Conservation (phyloP, 2,888 invertebrate genomes). For the Crocallis elinguaria region DNA sequence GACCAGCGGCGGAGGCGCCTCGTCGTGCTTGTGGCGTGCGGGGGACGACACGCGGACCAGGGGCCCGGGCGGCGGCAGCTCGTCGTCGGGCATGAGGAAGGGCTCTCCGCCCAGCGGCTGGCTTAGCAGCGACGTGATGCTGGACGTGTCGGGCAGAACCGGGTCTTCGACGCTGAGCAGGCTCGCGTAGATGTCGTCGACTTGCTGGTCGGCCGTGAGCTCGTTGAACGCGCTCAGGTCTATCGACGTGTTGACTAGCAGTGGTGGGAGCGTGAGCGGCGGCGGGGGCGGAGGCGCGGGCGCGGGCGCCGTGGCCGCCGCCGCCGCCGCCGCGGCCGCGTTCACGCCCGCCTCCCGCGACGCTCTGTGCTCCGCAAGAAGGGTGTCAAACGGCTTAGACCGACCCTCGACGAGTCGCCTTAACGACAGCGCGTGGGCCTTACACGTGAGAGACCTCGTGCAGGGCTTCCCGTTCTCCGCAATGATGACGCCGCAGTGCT, state of each 20-base stretch:
- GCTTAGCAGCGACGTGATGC: constrained; percentile 67
- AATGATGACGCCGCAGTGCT: constrained; percentile 92
- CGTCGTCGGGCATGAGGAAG: constrained; percentile 59
- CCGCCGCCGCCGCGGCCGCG: constrained; percentile 45
- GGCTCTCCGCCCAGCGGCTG: constrained; percentile 63
- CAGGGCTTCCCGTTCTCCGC: constrained; percentile 89
- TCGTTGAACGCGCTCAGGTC: constrained; percentile 69
- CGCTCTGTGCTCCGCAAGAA: constrained; percentile 89
- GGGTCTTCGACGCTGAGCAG: constrained; percentile 68
- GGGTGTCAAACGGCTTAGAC: constrained; percentile 89
- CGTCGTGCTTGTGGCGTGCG: constrained; percentile 39
- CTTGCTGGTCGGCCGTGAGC: constrained; percentile 71
- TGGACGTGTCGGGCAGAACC: constrained; percentile 67
- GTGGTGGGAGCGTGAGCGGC: constrained; percentile 57
- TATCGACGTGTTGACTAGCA: constrained; percentile 67
- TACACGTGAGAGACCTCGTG: constrained; percentile 91
- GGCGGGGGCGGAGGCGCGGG: constrained; percentile 39
- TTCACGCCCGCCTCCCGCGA: constrained; percentile 80
- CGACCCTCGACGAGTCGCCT: constrained; percentile 89
- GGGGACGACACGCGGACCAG: constrained; percentile 38
- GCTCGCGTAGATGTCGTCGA: constrained; percentile 73
- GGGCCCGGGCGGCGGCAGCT: constrained; percentile 49
- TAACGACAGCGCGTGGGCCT: constrained; percentile 88
- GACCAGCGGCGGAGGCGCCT: constrained; percentile 55
- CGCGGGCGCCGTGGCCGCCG: constrained; percentile 37